Evolutionary conservation across 2,797 vertebrate species (phyloP).

Genomic region (Eulemur mongoz): DNA sequence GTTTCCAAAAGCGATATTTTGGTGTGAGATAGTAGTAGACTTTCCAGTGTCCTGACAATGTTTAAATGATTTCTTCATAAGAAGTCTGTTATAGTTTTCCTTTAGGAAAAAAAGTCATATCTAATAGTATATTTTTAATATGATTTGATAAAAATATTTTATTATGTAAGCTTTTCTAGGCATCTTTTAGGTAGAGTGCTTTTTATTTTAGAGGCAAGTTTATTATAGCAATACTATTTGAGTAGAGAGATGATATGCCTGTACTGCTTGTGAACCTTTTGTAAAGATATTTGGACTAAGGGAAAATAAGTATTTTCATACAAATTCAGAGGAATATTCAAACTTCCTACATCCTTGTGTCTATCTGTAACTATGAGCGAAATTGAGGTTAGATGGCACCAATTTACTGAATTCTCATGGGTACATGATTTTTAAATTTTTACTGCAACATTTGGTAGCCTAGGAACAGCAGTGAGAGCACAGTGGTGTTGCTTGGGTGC

Average conservation of each 20-base stretch:
- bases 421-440: neutral
- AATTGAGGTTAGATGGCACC: neutral
- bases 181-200: neutral
- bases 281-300: neutral
- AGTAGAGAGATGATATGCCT: neutral
- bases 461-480: neutral
- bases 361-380: neutral
- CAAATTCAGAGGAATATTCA: neutral
- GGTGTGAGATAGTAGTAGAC: neutral
- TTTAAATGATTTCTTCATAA: conserved; percentile 38
- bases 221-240: neutral
- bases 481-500: neutral
- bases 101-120: neutral
- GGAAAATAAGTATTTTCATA: neutral
- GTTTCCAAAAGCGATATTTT: conserved; percentile 11
- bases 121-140: neutral
- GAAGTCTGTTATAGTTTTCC: neutral
- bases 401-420: neutral
- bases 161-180: neutral
- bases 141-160: neutral
- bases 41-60: neutral
- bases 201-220: neutral
- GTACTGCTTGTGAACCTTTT: neutral
- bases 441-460: neutral
- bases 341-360: neutral